Base-by-base conservation (phyloP, 2,797 vertebrate species). In the Pelobates cultripes region DNA sequence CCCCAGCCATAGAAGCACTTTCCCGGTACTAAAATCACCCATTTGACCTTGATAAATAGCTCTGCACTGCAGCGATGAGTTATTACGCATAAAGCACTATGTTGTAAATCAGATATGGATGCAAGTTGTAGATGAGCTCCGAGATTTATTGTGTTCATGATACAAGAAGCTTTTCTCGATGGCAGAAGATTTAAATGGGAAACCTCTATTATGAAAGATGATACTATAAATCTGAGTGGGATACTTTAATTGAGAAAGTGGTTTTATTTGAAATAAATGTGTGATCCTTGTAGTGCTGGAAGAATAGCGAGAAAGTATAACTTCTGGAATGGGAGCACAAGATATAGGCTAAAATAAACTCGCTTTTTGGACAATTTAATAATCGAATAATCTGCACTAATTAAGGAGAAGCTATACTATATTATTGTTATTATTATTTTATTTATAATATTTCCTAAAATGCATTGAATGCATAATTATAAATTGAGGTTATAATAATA, bases 31-130 rank as follows among this genome's bases (percentile, higher is more conserved):
- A n/a, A 5, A 64, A 40, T 64, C n/a, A 14, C 61, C 17, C 3
- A 5, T 64, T 64, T 64, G 61, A 64, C 61, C 61, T 64, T 64
- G 61, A 64, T 64, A 64, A 64, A 64, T 64, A 64, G 61, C 61
- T 40, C n/a, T 64, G 61, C 61, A 28, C 61, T 40, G 61, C 17
- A 14, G 61, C 7, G 61, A 64, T 64, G 28, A 64, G 7, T 64
- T 40, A 64, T 64, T 17, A 40, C 12, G 6, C n/a, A 40, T 64
- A 41, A 12, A 64, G n/a, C 61, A 7, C 61, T 6, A 2, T 40
- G 61, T 40, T 64, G 61, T 64, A 64, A 64, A 64, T 64, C 61
- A 64, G 61, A 64, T 41, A 64, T 17, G n/a, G 17, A 64, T 41
- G 61, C 61, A 64, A 64, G 10, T 64, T 40, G n/a, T 40, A 64